phyloP scores from a whole-genome alignment of 92 coral and sea anemone species.

The Siderastrea radians region DNA sequence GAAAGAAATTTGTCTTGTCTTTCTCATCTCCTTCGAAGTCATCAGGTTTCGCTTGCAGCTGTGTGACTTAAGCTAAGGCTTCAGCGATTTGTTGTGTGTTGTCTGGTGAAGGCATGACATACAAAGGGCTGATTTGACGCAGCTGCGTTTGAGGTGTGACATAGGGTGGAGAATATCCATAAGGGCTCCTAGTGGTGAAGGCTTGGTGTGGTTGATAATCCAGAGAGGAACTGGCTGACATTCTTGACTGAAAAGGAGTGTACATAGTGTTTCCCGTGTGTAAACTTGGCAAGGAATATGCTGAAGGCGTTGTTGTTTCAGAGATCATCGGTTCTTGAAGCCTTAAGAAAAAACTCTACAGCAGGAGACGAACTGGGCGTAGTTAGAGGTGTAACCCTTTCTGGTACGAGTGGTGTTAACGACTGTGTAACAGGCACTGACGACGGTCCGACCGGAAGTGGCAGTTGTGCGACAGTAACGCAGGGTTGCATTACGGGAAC shows the following conservation, averaged over 20 bases:
- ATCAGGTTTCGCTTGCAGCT: slow-evolving; percentile 67
- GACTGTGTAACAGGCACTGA: not conserved
- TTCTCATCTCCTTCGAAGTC: slow-evolving; percentile 64
- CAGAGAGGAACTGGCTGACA: not conserved
- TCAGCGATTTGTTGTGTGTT: slow-evolving; percentile 43
- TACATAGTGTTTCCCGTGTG: not conserved
- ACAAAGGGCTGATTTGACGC: not conserved
- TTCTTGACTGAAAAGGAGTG: not conserved
- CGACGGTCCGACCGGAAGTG: too few relatives aligned
- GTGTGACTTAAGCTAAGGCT: slow-evolving; percentile 56
- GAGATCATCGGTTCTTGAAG: not conserved
- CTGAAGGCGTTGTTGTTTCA: too few relatives aligned
- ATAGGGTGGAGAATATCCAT: slow-evolving; percentile 3
- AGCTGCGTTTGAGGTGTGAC: not conserved
- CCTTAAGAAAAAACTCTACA: not conserved
- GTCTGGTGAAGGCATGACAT: slow-evolving; percentile 35
- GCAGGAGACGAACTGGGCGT: not conserved
- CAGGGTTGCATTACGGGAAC: not conserved
- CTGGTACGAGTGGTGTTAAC: not conserved
- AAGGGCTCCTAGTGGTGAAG: slow-evolving; percentile 1
- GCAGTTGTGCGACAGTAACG: too few relatives aligned
- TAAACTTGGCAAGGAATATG: not conserved
- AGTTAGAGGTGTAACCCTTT: too few relatives aligned
- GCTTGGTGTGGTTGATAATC: not conserved
- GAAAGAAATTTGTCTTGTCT: slow-evolving; percentile 37